These are phyloP conservation scores for Orthosia gracilis DNA, from an alignment of 2,888 invertebrate species.

Conservation along the genomic window DNA sequence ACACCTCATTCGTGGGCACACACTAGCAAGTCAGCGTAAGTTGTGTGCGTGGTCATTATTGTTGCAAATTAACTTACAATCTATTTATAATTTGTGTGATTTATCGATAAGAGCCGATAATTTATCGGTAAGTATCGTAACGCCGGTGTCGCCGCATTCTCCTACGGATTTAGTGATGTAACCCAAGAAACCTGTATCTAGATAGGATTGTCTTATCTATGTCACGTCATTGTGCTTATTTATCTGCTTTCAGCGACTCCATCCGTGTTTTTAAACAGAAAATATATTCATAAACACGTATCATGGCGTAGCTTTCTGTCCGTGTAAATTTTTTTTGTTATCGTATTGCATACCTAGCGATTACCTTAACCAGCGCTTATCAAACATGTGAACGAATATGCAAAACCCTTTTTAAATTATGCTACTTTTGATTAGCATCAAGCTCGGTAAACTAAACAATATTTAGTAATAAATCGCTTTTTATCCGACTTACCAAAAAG, in stretches of 20 bases:
- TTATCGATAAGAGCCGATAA: slow-evolving; percentile 15
- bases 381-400: too few species aligned
- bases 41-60: slow-evolving; percentile 35
- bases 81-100: slow-evolving; percentile 39
- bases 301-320: background rate
- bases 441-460: too few species aligned
- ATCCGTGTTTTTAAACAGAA: background rate
- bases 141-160: background rate
- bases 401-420: too few species aligned
- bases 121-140: background rate
- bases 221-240: background rate
- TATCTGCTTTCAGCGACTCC: background rate
- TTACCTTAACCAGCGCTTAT: too few species aligned
- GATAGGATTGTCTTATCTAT: background rate
- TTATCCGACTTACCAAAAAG: too few species aligned
- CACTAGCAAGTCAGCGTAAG: background rate
- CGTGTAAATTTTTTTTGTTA: too few species aligned
- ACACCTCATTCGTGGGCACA: slow-evolving; percentile 31
- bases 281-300: background rate
- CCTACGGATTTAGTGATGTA: background rate
- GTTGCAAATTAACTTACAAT: slow-evolving; percentile 39
- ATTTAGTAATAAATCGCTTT: too few species aligned
- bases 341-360: too few species aligned
- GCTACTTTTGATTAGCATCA: too few species aligned
- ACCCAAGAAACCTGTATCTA: background rate